Conservation (phyloP, 2,888 invertebrate species). For the Synergus gifuensis region DNA sequence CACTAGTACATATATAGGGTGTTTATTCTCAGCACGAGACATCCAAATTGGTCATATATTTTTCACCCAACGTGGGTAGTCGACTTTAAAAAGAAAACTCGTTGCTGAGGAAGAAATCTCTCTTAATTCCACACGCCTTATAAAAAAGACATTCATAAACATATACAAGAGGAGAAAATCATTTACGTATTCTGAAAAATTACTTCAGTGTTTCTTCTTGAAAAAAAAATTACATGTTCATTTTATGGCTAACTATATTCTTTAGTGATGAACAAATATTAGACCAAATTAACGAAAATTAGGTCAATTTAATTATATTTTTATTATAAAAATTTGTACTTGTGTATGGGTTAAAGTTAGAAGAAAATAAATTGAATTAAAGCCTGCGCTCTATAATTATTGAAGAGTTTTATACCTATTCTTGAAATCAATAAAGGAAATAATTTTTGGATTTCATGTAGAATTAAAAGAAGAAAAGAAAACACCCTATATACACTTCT, state of each 20-base stretch:
- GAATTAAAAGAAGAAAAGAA: constrained; percentile 7
- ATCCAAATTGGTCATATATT: constrained; percentile 42
- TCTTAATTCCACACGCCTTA: constrained; percentile 26
- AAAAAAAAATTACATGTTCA: constrained; percentile 1
- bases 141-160: constrained; percentile 37
- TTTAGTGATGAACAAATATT: not conserved
- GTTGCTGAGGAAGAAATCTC: constrained; percentile 36
- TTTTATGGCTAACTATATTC: not conserved
- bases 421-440: not conserved
- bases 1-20: constrained; percentile 40
- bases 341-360: no score
- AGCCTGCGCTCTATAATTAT: no score
- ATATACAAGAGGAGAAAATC: constrained; percentile 28
- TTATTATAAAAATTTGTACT: no score
- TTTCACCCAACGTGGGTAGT: constrained; percentile 41
- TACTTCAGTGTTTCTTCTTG: not conserved
- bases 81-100: constrained; percentile 38
- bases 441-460: not conserved
- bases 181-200: constrained; percentile 24
- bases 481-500: constrained; percentile 41
- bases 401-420: not conserved
- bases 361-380: no score
- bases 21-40: constrained; percentile 41
- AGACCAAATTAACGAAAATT: not conserved
- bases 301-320: constrained; percentile 6